These are phyloP conservation scores for Sarcophaga bullata DNA, from an alignment of 1,140 invertebrate genomes.

Conservation along the genomic window DNA sequence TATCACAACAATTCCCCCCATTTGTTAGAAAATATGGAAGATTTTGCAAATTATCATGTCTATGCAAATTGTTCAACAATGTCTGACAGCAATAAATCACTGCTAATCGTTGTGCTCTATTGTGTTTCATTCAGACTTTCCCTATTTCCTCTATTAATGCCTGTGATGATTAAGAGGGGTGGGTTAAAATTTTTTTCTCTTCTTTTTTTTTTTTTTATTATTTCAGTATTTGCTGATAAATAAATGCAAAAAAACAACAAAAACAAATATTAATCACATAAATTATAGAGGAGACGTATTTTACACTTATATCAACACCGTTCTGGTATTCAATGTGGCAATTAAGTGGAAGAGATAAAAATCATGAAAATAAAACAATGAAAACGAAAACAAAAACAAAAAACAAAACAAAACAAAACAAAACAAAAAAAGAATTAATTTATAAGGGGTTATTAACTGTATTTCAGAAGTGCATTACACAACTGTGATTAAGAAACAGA, in stretches of 20 bases:
- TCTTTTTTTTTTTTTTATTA: neutral
- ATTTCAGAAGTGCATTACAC: neutral
- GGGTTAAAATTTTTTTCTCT: neutral
- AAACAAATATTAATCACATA: slow-evolving; percentile 29
- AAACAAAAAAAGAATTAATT: too few species aligned
- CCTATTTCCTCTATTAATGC: neutral
- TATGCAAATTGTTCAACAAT: slow-evolving; percentile 34
- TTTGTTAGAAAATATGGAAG: neutral
- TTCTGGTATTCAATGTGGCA: slow-evolving; percentile 31
- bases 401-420: too few species aligned
- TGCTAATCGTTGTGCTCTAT: slow-evolving; percentile 7
- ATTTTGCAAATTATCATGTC: slow-evolving; percentile 22
- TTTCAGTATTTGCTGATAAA: neutral
- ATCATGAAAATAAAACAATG: neutral
- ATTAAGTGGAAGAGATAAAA: slow-evolving; percentile 19
- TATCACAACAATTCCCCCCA: too few species aligned
- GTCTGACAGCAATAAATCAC: slow-evolving; percentile 39
- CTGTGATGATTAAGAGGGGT: neutral
- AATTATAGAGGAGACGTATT: neutral
- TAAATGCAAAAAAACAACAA: neutral
- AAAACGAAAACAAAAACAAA: neutral
- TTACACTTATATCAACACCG: slow-evolving; percentile 35
- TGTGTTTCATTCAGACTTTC: neutral
- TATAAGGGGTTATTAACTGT: slow-evolving; percentile 30
- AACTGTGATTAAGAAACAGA: neutral